These are phyloP conservation scores for Pogona vitticeps DNA, from an alignment of 2,113 vertebrate species.

Conservation along the genomic window DNA sequence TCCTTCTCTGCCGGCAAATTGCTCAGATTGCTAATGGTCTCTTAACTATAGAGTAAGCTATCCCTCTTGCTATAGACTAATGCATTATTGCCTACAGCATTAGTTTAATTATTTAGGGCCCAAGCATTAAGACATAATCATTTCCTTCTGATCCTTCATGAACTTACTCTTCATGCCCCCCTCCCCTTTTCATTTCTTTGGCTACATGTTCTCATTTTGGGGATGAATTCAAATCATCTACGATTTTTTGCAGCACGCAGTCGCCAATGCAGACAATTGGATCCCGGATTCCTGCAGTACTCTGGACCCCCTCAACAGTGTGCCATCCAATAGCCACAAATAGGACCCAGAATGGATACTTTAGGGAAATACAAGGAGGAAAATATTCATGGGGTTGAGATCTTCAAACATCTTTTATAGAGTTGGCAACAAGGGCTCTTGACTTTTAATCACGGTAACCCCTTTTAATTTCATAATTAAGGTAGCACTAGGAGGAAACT, in stretches of 20 bases:
- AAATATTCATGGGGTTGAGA: not conserved
- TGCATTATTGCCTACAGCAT: not conserved
- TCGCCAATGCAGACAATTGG: not conserved
- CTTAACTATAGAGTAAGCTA: slow-evolving; percentile 1
- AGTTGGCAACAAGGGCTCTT: not conserved
- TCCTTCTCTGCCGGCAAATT: not conserved
- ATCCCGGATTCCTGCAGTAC: not conserved
- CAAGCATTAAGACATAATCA: slow-evolving; percentile 33
- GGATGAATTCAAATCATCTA: not conserved
- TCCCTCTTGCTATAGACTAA: slow-evolving; percentile 9
- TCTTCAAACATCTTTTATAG: not conserved
- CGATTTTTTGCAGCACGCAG: not conserved
- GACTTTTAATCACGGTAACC: slow-evolving; percentile 23
- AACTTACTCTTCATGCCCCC: not conserved
- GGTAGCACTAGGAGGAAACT: slow-evolving; percentile 18
- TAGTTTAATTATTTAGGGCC: slow-evolving; percentile 40
- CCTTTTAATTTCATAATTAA: slow-evolving; percentile 35
- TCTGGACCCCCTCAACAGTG: not conserved
- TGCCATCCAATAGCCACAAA: not conserved
- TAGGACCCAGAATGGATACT: not conserved
- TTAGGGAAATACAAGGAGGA: not conserved
- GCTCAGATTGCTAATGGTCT: not conserved
- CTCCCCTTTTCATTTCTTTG: slow-evolving; percentile 1
- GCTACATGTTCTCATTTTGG: not conserved
- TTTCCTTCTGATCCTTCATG: slow-evolving; percentile 30